A percentile compares a stretch with the other conserved stretches of the same genome.
Conservation (phyloP, 2,113 vertebrate species). For the Acrocephalus kingi region DNA sequence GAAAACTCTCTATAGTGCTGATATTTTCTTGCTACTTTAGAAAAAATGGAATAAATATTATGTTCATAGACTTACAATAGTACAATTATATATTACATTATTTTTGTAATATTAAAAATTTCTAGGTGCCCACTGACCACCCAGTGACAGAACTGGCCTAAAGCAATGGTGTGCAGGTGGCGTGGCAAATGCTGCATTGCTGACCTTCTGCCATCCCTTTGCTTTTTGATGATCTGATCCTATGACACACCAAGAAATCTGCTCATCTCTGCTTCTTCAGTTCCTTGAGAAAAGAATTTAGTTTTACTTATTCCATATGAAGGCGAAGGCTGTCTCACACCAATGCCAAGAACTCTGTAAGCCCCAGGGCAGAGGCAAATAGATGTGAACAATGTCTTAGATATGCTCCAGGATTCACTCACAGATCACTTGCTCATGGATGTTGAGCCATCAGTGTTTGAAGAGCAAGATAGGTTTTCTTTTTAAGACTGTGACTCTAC, state of each 20-base stretch:
- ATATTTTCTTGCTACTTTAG: not conserved
- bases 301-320: not conserved
- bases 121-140: rapidly evolving
- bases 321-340: not conserved
- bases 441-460: not conserved
- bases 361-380: not conserved
- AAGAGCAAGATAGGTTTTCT: not conserved
- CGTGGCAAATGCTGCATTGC: not conserved
- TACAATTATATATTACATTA: not conserved
- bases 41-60: not conserved
- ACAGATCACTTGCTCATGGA: not conserved
- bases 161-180: not conserved
- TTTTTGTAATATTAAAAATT: not conserved
- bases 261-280: not conserved
- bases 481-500: not conserved
- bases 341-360: not conserved
- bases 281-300: not conserved
- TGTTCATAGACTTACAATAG: not conserved
- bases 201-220: not conserved
- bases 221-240: not conserved
- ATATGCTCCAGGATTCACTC: not conserved
- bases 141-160: rapidly evolving
- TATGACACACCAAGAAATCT: not conserved
- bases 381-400: not conserved
- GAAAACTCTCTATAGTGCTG: not conserved